phyloP scores from a whole-genome alignment of 2,113 vertebrate species.

The Gymnarchus niloticus region DNA sequence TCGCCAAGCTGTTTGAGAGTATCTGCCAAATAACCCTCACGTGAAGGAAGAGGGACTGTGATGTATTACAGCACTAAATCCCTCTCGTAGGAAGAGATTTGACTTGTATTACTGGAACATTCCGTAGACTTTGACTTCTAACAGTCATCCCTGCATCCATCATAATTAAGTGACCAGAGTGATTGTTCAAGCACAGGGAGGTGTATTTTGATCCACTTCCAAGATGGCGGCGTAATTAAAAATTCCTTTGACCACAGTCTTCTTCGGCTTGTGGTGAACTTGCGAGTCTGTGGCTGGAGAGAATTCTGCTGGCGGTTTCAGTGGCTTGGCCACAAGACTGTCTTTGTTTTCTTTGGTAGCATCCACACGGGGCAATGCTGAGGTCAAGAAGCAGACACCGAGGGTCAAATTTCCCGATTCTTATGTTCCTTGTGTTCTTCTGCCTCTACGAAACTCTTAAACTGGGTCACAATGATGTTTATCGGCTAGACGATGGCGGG shows the following conservation, averaged over 20 bases:
- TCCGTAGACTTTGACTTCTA: neutral
- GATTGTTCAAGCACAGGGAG: neutral
- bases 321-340: slow-evolving; percentile 9
- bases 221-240: slow-evolving; percentile 8
- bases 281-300: neutral
- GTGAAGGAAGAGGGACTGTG: neutral
- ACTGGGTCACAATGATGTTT: neutral
- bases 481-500: neutral
- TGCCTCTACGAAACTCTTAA: neutral
- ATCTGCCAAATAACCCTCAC: neutral
- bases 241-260: slow-evolving; percentile 11
- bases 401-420: slow-evolving; percentile 17
- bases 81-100: neutral
- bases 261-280: neutral
- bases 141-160: neutral
- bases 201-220: slow-evolving; percentile 11
- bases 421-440: slow-evolving; percentile 1
- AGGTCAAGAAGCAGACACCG: slow-evolving; percentile 21
- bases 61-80: neutral
- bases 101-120: slow-evolving; percentile 1
- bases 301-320: neutral
- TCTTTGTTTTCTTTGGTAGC: slow-evolving; percentile 23
- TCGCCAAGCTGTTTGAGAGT: neutral
- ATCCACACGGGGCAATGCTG: neutral
- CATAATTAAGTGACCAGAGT: neutral